These are phyloP conservation scores for Enteromius mattozi DNA, from an alignment of 2,797 vertebrate species.

Conservation along the genomic window DNA sequence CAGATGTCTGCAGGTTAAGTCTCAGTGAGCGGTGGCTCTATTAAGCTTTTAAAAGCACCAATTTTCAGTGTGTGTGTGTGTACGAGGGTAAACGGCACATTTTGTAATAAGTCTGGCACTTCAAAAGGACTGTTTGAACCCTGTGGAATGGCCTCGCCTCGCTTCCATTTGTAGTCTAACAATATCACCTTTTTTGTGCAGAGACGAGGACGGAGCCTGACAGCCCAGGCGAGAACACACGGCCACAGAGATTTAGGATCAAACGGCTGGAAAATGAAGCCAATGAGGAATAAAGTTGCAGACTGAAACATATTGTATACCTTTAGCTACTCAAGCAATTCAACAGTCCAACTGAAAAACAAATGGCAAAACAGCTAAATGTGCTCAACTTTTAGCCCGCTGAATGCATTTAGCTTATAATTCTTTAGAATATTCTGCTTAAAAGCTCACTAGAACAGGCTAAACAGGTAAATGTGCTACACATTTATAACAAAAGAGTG, in stretches of 20 bases:
- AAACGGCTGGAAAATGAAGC: constrained; percentile 31
- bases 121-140: constrained; percentile 49
- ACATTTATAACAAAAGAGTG: background rate
- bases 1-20: constrained; percentile 35
- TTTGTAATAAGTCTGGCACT: constrained; percentile 53
- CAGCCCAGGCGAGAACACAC: background rate
- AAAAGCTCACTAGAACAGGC: background rate
- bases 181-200: constrained; percentile 19
- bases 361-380: background rate
- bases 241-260: background rate
- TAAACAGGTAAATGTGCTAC: background rate
- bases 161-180: constrained; percentile 36
- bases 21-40: constrained; percentile 32
- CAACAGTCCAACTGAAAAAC: background rate
- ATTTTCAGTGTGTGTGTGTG: constrained; percentile 38
- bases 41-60: constrained; percentile 59
- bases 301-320: background rate
- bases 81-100: constrained; percentile 41
- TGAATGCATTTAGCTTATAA: background rate
- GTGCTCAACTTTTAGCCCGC: too few species aligned
- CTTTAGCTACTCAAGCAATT: background rate
- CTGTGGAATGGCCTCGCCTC: constrained; percentile 34
- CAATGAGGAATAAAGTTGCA: constrained; percentile 12
- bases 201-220: constrained; percentile 16
- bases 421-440: background rate